These are phyloP conservation scores for Chromoteleia sp. DNA, from an alignment of 2,888 invertebrate species.

Conservation along the genomic window DNA sequence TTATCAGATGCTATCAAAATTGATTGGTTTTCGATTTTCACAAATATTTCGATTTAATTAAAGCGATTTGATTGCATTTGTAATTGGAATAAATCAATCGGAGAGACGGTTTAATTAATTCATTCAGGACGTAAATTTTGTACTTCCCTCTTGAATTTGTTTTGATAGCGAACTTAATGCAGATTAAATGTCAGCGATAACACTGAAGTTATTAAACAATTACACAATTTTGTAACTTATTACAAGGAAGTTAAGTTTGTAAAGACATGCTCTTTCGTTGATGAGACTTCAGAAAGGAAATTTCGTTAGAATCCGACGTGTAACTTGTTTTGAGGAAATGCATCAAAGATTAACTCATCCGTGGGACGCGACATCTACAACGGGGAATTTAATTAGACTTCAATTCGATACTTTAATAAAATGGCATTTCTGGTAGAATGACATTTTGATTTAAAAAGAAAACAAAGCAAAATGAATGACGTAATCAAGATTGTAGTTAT, in stretches of 20 bases:
- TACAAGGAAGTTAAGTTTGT: slow-evolving; percentile 9
- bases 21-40: neutral
- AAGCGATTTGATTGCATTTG: slow-evolving; percentile 2
- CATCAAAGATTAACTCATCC: slow-evolving; percentile 22
- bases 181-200: slow-evolving; percentile 13
- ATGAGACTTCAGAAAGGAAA: slow-evolving; percentile 14
- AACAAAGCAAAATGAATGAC: neutral
- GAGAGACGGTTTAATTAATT: neutral
- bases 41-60: slow-evolving; percentile 1
- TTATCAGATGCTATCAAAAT: no score
- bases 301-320: slow-evolving; percentile 13
- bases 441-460: no score
- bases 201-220: slow-evolving; percentile 21
- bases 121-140: slow-evolving; percentile 14
- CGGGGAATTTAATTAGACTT: slow-evolving; percentile 44
- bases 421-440: neutral
- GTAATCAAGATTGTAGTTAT: neutral
- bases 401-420: slow-evolving; percentile 18
- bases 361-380: slow-evolving; percentile 29
- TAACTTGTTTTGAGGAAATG: slow-evolving; percentile 38
- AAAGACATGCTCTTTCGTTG: slow-evolving; percentile 1
- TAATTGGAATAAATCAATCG: slow-evolving; percentile 10
- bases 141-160: neutral
- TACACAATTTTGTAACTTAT: slow-evolving; percentile 17
- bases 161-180: slow-evolving; percentile 10